These are phyloP conservation scores for Bucorvus abyssinicus DNA, from an alignment of 2,797 vertebrate species.

Conservation along the genomic window DNA sequence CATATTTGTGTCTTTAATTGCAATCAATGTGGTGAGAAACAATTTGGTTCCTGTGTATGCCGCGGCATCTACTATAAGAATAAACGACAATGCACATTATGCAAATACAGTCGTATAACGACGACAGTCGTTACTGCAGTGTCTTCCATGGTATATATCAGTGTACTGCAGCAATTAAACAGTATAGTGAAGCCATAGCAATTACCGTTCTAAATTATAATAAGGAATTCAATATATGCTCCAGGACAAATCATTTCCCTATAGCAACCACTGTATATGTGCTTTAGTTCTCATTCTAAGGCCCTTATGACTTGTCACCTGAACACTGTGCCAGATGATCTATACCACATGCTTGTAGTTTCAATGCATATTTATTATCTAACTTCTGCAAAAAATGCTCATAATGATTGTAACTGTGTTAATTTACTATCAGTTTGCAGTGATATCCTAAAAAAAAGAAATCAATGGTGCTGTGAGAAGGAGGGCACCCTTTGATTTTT, in stretches of 20 bases:
- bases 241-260: constrained; percentile 64
- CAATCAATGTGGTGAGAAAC: constrained; percentile 61
- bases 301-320: constrained; percentile 53
- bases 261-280: not conserved
- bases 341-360: constrained; percentile 15
- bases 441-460: not conserved
- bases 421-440: constrained; percentile 50
- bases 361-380: constrained; percentile 50
- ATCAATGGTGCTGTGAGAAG: not conserved
- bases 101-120: constrained; percentile 12
- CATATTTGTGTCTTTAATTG: constrained; percentile 58
- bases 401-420: constrained; percentile 57
- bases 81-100: constrained; percentile 38
- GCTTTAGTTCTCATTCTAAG: constrained; percentile 22
- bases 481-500: not conserved
- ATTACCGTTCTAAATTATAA: constrained; percentile 71
- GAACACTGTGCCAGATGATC: constrained; percentile 49
- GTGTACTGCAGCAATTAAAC: constrained; percentile 60
- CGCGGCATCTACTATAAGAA: not conserved
- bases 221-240: constrained; percentile 54
- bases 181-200: constrained; percentile 20
- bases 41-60: constrained; percentile 15
- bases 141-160: constrained; percentile 43
- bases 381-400: constrained; percentile 24
- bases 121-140: constrained; percentile 21